Base-by-base conservation (phyloP, 2,888 invertebrate genomes). In the Actias luna region DNA sequence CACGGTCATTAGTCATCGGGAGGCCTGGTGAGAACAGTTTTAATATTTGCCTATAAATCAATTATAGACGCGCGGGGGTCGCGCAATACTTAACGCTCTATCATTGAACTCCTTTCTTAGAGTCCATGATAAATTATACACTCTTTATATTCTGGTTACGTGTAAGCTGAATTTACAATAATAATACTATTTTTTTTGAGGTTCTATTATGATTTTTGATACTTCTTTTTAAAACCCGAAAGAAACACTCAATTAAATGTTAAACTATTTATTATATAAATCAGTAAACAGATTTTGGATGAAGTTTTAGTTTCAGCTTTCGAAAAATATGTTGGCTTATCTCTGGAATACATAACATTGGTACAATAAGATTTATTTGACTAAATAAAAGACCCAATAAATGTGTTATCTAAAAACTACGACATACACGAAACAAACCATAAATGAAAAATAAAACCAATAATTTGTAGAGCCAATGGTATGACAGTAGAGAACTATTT, bases 1-100 rank as follows among this genome's bases (percentile, higher is more conserved):
- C 74, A 68, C 75, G 82, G 85, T 83, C 88, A 90, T 90, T 84
- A 89, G 78, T 89, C 87, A 89, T 77, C 62, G 69, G 70, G 76
- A 68, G 75, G 73, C 82, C 78, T 79, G 84, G 88, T 84, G 89
- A 85, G 89, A 91, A 89, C 85, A 87, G 87, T 87, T 87, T 87
- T 88, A 89, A 89, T 89, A 90, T 90, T 89, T 89, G 86, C 88
- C 89, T 89, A 89, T 89, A 89, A 89, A 90, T 89, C 88, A 89
- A 89, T 89, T 89, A 89, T 74, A 71, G 80, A 79, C 84, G 79
- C 83, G 85, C 82, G 79, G 79, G 77, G 81, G 83, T 80, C 84
- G 81, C 81, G 83, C 78, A 80, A 75, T 79, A 82, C 82, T 84
- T 84, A 82, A 80, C 82, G 81, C 83, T 83, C 80, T 85, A 81